Percentiles rank a stretch among this genome's conserved stretches.
phyloP scores from a whole-genome alignment of 2,797 vertebrate genomes.

The Myotis daubentonii region DNA sequence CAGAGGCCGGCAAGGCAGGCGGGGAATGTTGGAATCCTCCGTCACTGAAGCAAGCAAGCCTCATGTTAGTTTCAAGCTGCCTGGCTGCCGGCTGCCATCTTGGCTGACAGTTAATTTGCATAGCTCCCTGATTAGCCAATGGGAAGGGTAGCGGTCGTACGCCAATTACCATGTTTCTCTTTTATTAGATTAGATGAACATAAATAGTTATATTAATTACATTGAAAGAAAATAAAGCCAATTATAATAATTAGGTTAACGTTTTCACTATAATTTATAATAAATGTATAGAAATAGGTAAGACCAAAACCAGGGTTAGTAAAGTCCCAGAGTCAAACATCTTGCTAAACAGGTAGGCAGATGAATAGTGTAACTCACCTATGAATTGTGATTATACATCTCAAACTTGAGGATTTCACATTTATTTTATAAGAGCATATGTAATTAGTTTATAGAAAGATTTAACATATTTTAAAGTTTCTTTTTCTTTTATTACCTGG shows the following conservation, averaged over 20 bases:
- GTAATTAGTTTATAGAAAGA: background rate
- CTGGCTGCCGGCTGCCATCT: too few species aligned
- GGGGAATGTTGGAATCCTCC: too few species aligned
- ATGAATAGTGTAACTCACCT: background rate
- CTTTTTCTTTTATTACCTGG: background rate
- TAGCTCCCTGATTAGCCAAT: too few species aligned
- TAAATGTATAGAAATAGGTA: background rate
- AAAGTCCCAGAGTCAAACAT: background rate
- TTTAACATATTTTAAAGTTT: background rate
- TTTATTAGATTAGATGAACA: too few species aligned
- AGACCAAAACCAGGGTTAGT: background rate
- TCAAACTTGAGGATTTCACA: background rate
- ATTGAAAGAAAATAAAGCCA: slow-evolving; percentile 5
- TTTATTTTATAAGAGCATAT: background rate
- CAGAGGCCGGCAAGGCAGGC: too few species aligned
- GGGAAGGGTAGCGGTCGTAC: too few species aligned
- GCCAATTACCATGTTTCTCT: too few species aligned
- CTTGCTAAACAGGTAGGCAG: background rate
- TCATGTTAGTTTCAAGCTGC: too few species aligned
- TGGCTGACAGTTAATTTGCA: too few species aligned
- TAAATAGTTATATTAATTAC: slow-evolving; percentile 1
- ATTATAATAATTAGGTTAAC: background rate
- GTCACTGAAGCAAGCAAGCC: too few species aligned
- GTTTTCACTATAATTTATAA: background rate
- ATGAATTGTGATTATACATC: background rate